These are phyloP conservation scores for Nyctibius grandis DNA, from an alignment of 2,797 vertebrate genomes.

Conservation along the genomic window DNA sequence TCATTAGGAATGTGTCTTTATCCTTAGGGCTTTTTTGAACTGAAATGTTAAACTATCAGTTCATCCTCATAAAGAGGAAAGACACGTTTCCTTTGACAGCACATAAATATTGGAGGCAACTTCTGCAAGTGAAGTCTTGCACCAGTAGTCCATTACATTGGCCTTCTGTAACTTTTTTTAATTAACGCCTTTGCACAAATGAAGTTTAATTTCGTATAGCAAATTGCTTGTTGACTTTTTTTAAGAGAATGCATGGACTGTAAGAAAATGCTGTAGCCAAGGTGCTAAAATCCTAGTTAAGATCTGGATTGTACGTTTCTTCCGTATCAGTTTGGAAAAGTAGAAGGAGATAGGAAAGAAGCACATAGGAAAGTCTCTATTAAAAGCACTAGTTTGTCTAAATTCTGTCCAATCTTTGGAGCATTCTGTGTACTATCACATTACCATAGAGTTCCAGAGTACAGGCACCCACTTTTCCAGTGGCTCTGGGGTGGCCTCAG, in stretches of 20 bases:
- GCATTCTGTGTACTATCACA: fast-evolving
- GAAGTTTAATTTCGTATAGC: background rate
- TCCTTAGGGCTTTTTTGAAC: background rate
- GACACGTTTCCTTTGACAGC: background rate
- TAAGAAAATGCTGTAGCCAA: background rate
- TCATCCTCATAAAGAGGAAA: background rate
- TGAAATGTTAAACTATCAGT: background rate
- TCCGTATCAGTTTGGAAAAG: background rate
- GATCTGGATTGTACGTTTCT: background rate
- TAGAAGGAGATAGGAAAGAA: background rate
- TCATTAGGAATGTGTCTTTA: background rate
- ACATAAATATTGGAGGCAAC: background rate
- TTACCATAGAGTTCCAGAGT: background rate
- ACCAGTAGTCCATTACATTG: background rate
- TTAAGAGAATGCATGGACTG: background rate
- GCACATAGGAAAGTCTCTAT: background rate
- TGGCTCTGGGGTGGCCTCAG: background rate
- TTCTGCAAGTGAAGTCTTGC: background rate
- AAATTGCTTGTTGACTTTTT: background rate
- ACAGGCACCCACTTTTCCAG: background rate
- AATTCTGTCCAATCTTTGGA: background rate
- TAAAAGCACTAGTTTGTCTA: background rate
- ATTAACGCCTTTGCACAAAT: background rate
- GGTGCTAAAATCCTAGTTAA: background rate
- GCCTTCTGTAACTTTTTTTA: background rate